A percentile compares a stretch with the other conserved stretches of the same genome.
phyloP scores from a whole-genome alignment of 2,113 vertebrate genomes.

The Passer montanus region DNA sequence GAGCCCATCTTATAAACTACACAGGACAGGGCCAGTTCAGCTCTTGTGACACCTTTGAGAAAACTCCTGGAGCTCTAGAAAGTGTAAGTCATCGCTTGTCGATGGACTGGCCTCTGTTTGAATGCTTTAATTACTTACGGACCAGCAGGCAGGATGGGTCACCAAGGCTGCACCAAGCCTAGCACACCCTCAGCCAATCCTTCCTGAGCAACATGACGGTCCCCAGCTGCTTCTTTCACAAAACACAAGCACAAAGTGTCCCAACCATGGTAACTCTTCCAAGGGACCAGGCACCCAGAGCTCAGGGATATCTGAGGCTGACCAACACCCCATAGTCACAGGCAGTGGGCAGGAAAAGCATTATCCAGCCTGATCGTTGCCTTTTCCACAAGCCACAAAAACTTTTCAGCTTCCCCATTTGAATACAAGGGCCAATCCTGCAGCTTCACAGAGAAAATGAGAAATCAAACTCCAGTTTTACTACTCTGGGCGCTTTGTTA shows the following conservation, averaged over 20 bases:
- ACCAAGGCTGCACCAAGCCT: neutral
- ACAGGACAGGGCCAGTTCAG: neutral
- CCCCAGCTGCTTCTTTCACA: neutral
- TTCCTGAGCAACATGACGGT: rapidly evolving
- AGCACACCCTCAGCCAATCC: neutral
- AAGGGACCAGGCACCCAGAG: neutral
- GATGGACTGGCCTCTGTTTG: neutral
- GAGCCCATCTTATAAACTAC: neutral
- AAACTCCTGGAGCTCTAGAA: neutral
- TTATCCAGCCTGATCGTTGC: neutral
- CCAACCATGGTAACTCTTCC: rapidly evolving
- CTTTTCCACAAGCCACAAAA: neutral
- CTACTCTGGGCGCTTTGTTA: neutral
- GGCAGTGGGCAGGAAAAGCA: neutral
- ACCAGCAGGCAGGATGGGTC: neutral
- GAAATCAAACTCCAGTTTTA: neutral
- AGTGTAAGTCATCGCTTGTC: neutral
- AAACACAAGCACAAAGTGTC: neutral
- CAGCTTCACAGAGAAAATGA: neutral
- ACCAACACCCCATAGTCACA: neutral
- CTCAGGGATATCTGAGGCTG: neutral
- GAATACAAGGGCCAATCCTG: neutral
- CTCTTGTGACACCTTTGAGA: neutral
- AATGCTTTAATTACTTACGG: neutral
- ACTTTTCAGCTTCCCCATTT: neutral